These are phyloP conservation scores for Aleiodes sp. DNA, from an alignment of 1,140 invertebrate genomes.

Conservation along the genomic window DNA sequence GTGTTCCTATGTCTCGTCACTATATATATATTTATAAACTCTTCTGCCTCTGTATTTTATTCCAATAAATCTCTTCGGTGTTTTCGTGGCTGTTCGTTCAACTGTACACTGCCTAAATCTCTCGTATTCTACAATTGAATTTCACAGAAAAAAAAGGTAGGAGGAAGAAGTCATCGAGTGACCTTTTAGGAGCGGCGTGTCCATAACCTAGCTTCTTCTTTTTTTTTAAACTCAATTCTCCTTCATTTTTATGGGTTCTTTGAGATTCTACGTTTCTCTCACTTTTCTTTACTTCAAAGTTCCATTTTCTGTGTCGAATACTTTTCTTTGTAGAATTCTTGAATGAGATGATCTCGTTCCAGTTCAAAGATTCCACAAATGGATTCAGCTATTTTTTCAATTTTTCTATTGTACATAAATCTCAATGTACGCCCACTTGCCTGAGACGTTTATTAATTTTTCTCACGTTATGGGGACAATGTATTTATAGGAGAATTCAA, in stretches of 20 bases:
- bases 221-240: too few relatives aligned
- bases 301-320: not conserved
- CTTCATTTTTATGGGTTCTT: too few relatives aligned
- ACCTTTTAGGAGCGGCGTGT: conserved; percentile 48
- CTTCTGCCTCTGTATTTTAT: conserved; percentile 33
- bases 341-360: conserved; percentile 23
- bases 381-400: not conserved
- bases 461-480: conserved; percentile 24
- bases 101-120: conserved; percentile 53
- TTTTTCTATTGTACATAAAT: conserved; percentile 25
- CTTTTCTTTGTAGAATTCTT: not conserved
- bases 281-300: conserved; percentile 20
- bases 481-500: not conserved
- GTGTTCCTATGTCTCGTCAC: conserved; percentile 2
- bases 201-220: not conserved
- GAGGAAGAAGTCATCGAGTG: conserved; percentile 54
- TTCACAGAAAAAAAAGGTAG: conserved; percentile 51
- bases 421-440: conserved; percentile 21
- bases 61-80: conserved; percentile 52
- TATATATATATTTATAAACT: conserved; percentile 29
- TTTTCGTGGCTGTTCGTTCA: conserved; percentile 52
- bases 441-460: conserved; percentile 31
- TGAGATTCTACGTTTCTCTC: not conserved
- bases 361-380: not conserved
- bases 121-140: conserved; percentile 44